Evolutionary conservation across 53 echinoderm and acorn worm species (phyloP).

Genomic region (Echinometra lucunter): DNA sequence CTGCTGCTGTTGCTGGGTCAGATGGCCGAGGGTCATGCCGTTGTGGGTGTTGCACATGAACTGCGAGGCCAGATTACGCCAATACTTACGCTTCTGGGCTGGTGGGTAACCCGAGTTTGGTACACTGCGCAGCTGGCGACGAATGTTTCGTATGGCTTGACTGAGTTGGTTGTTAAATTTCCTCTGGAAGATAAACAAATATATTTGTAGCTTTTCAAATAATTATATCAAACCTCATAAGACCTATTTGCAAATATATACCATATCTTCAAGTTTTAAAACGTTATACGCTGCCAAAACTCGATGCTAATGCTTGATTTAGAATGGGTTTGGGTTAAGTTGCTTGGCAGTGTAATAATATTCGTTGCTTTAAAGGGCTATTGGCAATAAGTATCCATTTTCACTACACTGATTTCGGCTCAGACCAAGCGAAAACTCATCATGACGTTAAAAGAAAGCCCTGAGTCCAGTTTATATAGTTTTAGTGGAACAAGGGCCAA

Average conservation of each 20-base stretch:
- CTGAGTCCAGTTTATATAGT: not conserved
- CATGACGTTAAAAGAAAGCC: too few species aligned
- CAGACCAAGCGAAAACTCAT: not conserved
- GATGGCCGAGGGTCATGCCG: conserved; percentile 2
- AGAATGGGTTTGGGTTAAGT: too few species aligned
- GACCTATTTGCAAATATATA: not conserved
- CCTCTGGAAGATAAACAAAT: conserved; percentile 36
- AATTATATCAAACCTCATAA: not conserved
- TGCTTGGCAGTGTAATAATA: too few species aligned
- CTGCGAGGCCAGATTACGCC: conserved; percentile 70
- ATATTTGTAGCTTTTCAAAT: too few species aligned
- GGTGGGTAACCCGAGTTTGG: conserved; percentile 79
- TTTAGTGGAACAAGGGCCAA: too few species aligned
- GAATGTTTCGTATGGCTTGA: conserved; percentile 85
- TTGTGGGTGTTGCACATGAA: conserved; percentile 39
- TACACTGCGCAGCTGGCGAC: conserved; percentile 81
- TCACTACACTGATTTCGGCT: not conserved
- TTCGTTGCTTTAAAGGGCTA: too few species aligned
- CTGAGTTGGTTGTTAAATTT: conserved; percentile 84
- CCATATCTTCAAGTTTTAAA: not conserved
- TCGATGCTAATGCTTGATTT: not conserved
- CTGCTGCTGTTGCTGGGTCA: conserved; percentile 34
- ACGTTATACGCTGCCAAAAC: too few species aligned
- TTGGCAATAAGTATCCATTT: too few species aligned
- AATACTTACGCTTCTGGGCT: conserved; percentile 72